Base-by-base conservation (phyloP, 2,113 vertebrate genomes). In the Psilopsiagon aurifrons region DNA sequence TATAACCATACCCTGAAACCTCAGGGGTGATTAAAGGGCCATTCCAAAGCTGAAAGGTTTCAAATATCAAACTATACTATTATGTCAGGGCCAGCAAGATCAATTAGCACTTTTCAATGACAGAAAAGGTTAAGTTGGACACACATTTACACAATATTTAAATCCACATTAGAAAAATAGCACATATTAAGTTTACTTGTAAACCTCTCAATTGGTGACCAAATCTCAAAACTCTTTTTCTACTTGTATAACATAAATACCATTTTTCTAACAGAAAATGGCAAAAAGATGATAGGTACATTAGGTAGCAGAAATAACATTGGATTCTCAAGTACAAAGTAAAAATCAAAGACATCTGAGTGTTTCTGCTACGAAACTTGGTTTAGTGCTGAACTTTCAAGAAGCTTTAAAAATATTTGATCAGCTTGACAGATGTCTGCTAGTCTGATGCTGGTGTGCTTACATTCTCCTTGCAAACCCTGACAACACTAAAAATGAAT, bases 21-120 rank as follows among this genome's bases (percentile, higher is more conserved):
- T 97, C 96, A 97, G 96, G 81, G 95, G 97, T 92, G 95, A 98
- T 94, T 97, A 98, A 98, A 96, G 90, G 90, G 90, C 94, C 92
- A 96, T 92, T 90, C 86, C 90, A 97, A 96, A 92, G 90, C 83
- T 91, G 85, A 97, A 97, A 96, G 98, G 98, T 98, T 97, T 98
- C 97, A 75, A 98, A 98, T 98, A 98, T 98, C 98, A 97, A 98
- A 97, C 98, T 98, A 96, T 97, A 97, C 95, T 97, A 97, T 98
- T 97, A 96, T 98, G 97, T 97, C 96, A 97, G 96, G 95, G 93
- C 92, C 95, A 96, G 86, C 91, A 98, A 97, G 98, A 98, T 98
- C 98, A 98, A 98, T 98, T 98, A 98, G 97, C 94, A 4, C 97
- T 97, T 98, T 98, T 96, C 97, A 97, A 97, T 98, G 98, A 98